These are phyloP conservation scores for Rhadina sibilatrix DNA, from an alignment of 2,113 vertebrate species.

Conservation along the genomic window DNA sequence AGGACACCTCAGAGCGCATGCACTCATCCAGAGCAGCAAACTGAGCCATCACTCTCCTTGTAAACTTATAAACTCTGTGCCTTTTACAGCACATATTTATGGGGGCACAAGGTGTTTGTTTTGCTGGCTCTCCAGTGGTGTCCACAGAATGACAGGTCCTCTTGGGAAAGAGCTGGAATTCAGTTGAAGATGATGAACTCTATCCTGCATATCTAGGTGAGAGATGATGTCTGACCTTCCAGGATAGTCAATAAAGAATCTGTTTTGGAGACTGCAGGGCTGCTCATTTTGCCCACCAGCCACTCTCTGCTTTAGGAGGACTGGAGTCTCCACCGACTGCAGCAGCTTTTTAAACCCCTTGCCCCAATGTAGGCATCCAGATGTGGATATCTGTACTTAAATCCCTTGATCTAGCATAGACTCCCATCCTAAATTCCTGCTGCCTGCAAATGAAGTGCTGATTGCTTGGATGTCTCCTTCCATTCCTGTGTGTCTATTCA, in stretches of 20 bases:
- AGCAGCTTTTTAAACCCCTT: neutral
- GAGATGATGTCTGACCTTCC: neutral
- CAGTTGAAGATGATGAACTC: neutral
- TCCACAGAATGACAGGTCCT: neutral
- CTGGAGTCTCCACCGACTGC: neutral
- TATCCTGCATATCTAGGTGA: neutral
- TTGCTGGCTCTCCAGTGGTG: neutral
- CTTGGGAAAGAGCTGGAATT: neutral
- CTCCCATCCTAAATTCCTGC: neutral
- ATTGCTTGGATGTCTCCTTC: neutral
- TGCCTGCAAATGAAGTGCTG: neutral
- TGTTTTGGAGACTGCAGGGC: neutral
- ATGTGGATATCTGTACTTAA: neutral
- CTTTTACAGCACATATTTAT: neutral
- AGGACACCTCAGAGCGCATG: neutral
- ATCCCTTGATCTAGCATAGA: neutral
- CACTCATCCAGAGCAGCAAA: neutral
- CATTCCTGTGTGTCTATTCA: neutral
- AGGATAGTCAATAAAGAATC: neutral
- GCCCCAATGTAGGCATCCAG: neutral
- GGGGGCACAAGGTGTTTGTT: neutral
- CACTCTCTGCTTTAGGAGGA: neutral
- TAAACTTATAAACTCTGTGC: neutral
- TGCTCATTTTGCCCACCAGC: neutral
- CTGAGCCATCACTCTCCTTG: neutral